Evolutionary conservation across 2,797 vertebrate genomes (phyloP).

Genomic region (Denticeps clupeoides): DNA sequence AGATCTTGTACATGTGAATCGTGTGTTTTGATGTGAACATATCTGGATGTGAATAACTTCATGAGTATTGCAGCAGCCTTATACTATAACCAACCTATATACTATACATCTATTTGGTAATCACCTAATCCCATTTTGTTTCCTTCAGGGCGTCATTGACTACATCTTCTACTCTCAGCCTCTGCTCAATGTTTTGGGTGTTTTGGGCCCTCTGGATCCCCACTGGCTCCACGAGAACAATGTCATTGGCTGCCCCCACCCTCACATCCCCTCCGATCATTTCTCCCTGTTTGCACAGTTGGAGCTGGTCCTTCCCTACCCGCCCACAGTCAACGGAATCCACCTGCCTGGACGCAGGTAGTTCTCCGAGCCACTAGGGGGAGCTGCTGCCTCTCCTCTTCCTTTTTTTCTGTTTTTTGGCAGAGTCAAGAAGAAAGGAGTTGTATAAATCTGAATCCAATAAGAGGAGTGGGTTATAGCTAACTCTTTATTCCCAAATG

Average conservation of each 20-base stretch:
- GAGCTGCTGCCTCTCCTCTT: conserved; percentile 48
- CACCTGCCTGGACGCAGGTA: conserved; percentile 95
- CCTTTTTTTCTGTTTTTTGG: conserved; percentile 25
- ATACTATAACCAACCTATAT: too few relatives aligned
- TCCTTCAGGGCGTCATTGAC: conserved; percentile 87
- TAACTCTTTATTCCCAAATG: conserved; percentile 30
- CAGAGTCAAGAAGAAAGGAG: too few relatives aligned
- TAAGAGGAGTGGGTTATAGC: conserved; percentile 25
- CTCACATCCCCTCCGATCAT: conserved; percentile 97
- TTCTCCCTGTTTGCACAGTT: conserved; percentile 97
- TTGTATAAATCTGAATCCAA: conserved; percentile 62
- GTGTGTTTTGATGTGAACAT: too few relatives aligned
- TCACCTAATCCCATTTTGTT: background rate
- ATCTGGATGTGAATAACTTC: too few relatives aligned
- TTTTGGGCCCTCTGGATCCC: conserved; percentile 90
- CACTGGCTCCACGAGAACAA: conserved; percentile 96
- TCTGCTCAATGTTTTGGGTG: conserved; percentile 90
- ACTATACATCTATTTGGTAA: background rate
- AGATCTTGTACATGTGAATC: too few relatives aligned
- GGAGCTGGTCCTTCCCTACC: conserved; percentile 90
- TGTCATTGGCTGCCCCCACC: conserved; percentile 92
- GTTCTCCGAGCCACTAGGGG: conserved; percentile 66
- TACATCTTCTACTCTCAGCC: conserved; percentile 98
- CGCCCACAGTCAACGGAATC: conserved; percentile 86
- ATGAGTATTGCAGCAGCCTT: too few relatives aligned